Evolutionary conservation across 2,113 vertebrate genomes (phyloP).

Genomic region (Phyllopteryx taeniolatus): DNA sequence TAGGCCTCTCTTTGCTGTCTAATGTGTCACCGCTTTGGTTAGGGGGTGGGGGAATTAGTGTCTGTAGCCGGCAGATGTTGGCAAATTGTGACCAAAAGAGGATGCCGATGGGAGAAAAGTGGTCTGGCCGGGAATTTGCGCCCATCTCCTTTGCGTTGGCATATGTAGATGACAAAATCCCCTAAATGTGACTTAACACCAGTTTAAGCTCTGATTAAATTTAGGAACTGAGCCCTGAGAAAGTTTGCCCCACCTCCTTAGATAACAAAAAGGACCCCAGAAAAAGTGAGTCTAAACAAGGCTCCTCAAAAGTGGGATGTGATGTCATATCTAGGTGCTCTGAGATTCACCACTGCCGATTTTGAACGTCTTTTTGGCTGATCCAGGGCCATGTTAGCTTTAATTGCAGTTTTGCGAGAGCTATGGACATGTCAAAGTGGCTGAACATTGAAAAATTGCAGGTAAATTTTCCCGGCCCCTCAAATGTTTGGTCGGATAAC

Average conservation of each 20-base stretch:
- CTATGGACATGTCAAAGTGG: too few relatives aligned
- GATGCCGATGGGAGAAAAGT: neutral
- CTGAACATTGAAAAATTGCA: too few relatives aligned
- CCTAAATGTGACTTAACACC: neutral
- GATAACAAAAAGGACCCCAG: neutral
- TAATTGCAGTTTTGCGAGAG: too few relatives aligned
- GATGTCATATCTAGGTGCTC: too few relatives aligned
- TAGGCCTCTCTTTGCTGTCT: constrained; percentile 69
- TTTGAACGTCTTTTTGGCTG: too few relatives aligned
- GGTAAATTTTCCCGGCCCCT: too few relatives aligned
- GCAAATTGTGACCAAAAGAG: constrained; percentile 49
- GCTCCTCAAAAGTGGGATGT: neutral
- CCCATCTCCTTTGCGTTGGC: neutral
- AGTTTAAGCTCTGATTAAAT: neutral
- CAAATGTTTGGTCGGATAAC: too few relatives aligned
- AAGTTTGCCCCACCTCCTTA: too few relatives aligned
- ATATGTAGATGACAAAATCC: neutral
- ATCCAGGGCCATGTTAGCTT: too few relatives aligned
- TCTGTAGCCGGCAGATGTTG: constrained; percentile 54
- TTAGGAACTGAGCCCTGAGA: too few relatives aligned
- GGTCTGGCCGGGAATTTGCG: neutral
- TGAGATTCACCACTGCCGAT: too few relatives aligned
- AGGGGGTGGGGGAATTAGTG: constrained; percentile 56
- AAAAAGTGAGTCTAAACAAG: too few relatives aligned
- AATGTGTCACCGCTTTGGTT: constrained; percentile 57